Evolutionary conservation across 2,797 vertebrate species (phyloP).

Genomic region (Remorina albescens): DNA sequence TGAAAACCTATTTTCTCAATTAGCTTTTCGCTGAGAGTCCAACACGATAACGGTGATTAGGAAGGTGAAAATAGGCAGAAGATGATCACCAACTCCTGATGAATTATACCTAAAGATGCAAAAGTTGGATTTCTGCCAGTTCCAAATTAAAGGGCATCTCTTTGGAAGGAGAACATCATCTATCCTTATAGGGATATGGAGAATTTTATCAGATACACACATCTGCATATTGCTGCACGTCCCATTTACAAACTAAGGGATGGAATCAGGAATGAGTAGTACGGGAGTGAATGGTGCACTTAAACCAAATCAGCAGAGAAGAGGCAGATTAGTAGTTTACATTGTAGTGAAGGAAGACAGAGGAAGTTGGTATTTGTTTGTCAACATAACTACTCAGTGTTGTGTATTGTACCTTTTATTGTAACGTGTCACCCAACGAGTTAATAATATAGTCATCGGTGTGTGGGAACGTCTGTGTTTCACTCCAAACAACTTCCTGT

Average conservation of each 20-base stretch:
- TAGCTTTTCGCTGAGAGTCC: neutral
- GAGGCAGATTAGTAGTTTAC: too few relatives aligned
- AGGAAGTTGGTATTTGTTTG: neutral
- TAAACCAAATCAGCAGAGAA: neutral
- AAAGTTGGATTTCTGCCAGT: neutral
- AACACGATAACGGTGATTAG: too few relatives aligned
- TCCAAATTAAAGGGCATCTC: too few relatives aligned
- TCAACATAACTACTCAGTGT: neutral
- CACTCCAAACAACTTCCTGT: conserved; percentile 27
- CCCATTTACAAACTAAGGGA: neutral
- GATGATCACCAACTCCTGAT: neutral
- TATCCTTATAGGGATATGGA: too few relatives aligned
- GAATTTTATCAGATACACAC: neutral
- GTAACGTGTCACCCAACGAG: conserved; percentile 7
- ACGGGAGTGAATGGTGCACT: neutral
- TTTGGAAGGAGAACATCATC: neutral
- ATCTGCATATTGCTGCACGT: neutral
- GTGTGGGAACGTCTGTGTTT: conserved; percentile 28
- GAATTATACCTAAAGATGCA: neutral
- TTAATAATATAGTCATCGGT: neutral
- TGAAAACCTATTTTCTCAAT: neutral
- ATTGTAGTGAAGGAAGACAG: too few relatives aligned
- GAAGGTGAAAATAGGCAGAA: too few relatives aligned
- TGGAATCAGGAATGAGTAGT: too few relatives aligned
- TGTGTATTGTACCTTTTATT: conserved; percentile 2